Conservation (phyloP, 2,888 invertebrate genomes). For the Apoderus coryli region DNA sequence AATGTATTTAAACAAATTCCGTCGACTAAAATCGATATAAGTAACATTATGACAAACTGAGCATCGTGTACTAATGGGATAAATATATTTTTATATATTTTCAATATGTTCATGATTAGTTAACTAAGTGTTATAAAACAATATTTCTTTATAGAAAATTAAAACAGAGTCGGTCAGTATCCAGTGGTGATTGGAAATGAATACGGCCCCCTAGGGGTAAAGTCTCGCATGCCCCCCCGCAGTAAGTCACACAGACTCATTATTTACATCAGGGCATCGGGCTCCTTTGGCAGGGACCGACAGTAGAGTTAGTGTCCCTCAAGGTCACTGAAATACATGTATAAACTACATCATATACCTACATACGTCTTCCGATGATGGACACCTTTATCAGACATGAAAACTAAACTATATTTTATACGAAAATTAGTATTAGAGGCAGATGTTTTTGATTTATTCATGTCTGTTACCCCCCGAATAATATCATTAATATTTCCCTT, state of each 20-base stretch:
- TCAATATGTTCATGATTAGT: slow-evolving; percentile 16
- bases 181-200: slow-evolving; percentile 36
- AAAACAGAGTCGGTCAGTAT: slow-evolving; percentile 32
- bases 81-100: no score
- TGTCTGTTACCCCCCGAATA: no score
- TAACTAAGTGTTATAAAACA: slow-evolving; percentile 29
- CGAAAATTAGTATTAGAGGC: no score
- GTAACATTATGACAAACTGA: no score
- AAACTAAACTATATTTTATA: no score
- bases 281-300: slow-evolving; percentile 29
- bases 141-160: slow-evolving; percentile 32
- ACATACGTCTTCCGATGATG: slow-evolving; percentile 1
- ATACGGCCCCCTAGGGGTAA: slow-evolving; percentile 31
- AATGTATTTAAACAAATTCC: no score
- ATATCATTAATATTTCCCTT: no score
- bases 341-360: slow-evolving; percentile 1
- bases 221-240: slow-evolving; percentile 30
- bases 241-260: slow-evolving; percentile 32
- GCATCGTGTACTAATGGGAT: no score
- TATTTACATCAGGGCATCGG: slow-evolving; percentile 30
- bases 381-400: no score
- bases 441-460: no score
- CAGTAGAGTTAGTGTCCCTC: slow-evolving; percentile 20
- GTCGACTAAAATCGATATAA: no score
- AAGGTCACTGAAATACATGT: slow-evolving; percentile 20